Percentiles rank a stretch among this genome's conserved stretches.
These are phyloP conservation scores for Caligus rogercresseyi DNA, from an alignment of 1,140 invertebrate species.

Conservation along the genomic window DNA sequence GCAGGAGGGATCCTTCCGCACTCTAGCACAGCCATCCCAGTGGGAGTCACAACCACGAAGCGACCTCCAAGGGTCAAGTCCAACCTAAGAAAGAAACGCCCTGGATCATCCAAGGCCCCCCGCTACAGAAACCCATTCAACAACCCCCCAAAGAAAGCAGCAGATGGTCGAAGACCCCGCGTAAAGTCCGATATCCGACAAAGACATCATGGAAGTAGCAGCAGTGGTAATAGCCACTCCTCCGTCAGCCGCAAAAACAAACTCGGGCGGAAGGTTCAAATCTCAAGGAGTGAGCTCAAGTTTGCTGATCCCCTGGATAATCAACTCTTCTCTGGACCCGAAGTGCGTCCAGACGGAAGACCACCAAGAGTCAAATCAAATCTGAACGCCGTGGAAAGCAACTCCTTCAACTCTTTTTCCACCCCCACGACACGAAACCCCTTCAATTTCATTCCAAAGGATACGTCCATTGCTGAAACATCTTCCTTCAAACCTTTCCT, in stretches of 20 bases:
- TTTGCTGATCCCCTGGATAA: slow-evolving; percentile 4
- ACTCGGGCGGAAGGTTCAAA: neutral
- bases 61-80: slow-evolving; percentile 18
- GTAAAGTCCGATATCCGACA: slow-evolving; percentile 13
- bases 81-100: slow-evolving; percentile 2
- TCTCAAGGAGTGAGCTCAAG: neutral
- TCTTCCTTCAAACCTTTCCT: neutral
- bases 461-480: neutral
- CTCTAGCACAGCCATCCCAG: slow-evolving; percentile 9
- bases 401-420: neutral
- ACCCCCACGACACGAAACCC: neutral
- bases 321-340: neutral
- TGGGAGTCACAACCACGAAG: slow-evolving; percentile 12
- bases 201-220: neutral
- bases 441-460: neutral
- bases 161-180: slow-evolving; percentile 10
- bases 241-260: neutral
- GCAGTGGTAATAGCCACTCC: neutral
- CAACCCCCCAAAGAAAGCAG: neutral
- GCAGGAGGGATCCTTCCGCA: neutral
- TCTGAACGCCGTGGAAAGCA: neutral
- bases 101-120: neutral
- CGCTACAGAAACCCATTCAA: slow-evolving; percentile 8
- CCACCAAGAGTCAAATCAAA: slow-evolving; percentile 16
- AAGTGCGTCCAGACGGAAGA: slow-evolving; percentile 16